Evolutionary conservation across 1,140 invertebrate species (phyloP), one percentile per base, ranked within the genome.

Genomic region (Eupristina koningsbergeri): DNA sequence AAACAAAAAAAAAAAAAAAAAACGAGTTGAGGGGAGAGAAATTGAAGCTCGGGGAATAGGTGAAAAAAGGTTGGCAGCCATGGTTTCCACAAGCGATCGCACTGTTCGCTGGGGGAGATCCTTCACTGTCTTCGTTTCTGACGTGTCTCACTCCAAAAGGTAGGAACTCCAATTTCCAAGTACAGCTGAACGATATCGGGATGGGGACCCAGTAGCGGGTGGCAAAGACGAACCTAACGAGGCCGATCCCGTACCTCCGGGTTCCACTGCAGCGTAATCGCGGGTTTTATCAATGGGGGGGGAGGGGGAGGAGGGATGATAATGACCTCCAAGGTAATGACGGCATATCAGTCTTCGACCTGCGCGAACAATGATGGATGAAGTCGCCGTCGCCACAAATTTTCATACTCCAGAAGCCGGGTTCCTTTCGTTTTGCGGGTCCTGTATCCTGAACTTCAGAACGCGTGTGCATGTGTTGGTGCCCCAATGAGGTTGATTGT

Each of bases 301-400:
- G n/a, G n/a, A n/a, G n/a, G n/a, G n/a, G n/a, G n/a, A n/a, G n/a
- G n/a, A n/a, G n/a, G 89, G 91, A 92, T 92, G 91, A 89, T 92
- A 92, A 92, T 90, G 91, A 92, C 91, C 91, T 91, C 89, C 88
- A 88, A 91, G 91, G 91, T 92, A 92, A 91, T 90, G 88, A 90
- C 87, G 86, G 85, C 89, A 89, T 90, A 92, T 91, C 91, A 92
- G 90, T 91, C 91, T 90, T 89, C 78, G 86, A 76, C 50, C 83
- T 75, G 88, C 87, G 88, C n/a, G 86, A 92, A 92, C 91, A 91
- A 92, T 92, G 91, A 92, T 92, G 89, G 91, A 92, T 92, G 89
- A 91, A 89, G 85, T 88, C 86, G 84, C 74, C 22, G 41, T 22
- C 61, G 26, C 29, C 61, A n/a, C 29, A 15, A 50, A 88, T 90